phyloP scores from a whole-genome alignment of 1,140 invertebrate species.

The Elymnias hypermnestra region DNA sequence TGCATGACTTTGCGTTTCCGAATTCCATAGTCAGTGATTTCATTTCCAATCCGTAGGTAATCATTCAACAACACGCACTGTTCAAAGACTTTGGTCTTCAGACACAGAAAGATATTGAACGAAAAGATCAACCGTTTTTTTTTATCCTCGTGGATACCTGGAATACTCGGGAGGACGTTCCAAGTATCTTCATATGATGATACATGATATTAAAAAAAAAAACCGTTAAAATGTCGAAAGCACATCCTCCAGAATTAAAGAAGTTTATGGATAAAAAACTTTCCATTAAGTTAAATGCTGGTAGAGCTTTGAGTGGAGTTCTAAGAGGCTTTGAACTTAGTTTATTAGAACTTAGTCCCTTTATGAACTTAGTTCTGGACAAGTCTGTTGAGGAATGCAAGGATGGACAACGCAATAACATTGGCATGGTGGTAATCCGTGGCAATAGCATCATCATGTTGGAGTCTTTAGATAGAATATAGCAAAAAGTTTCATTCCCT shows the following conservation, averaged over 20 bases:
- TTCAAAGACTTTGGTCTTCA: no score
- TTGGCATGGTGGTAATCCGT: constrained; percentile 97
- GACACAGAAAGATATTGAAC: no score
- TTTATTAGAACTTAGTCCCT: no score
- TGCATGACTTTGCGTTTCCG: no score
- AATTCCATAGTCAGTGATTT: no score
- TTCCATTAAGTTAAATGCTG: constrained; percentile 94
- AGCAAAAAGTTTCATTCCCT: constrained; percentile 35
- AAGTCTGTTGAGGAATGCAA: constrained; percentile 61
- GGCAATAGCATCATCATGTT: constrained; percentile 96
- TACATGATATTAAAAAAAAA: not conserved
- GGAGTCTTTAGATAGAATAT: constrained; percentile 92
- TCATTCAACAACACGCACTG: no score
- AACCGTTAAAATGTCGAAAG: constrained; percentile 84
- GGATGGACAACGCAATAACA: constrained; percentile 90
- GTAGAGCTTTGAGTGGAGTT: constrained; percentile 92
- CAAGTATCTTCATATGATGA: not conserved
- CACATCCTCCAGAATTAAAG: constrained; percentile 91
- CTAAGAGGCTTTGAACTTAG: constrained; percentile 98
- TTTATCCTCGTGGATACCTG: no score
- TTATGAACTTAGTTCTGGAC: constrained; percentile 87
- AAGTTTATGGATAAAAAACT: constrained; percentile 94
- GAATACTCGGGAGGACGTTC: no score
- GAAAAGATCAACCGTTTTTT: no score
- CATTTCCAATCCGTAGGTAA: no score